phyloP scores from a whole-genome alignment of 2,888 invertebrate species.

The Lithophane leautieri region DNA sequence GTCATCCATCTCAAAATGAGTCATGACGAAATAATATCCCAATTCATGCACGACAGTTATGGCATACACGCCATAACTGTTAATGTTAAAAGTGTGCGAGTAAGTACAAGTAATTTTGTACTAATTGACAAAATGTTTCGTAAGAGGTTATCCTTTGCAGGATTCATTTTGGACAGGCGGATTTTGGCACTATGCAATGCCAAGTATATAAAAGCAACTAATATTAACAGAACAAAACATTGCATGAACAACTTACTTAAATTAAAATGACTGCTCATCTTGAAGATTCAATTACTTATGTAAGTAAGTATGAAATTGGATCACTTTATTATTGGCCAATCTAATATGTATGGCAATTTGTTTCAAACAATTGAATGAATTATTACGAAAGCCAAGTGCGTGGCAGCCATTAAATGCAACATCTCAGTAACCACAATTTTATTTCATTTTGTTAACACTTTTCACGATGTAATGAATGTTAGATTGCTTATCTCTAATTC shows the following conservation, averaged over 20 bases:
- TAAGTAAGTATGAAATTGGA: slow-evolving; percentile 54
- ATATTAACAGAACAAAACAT: slow-evolving; percentile 5
- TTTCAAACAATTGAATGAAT: slow-evolving; percentile 66
- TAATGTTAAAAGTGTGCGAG: not conserved
- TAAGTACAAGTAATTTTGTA: not conserved
- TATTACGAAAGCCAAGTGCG: slow-evolving; percentile 53
- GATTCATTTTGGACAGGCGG: not conserved
- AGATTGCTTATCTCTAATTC: slow-evolving; percentile 43
- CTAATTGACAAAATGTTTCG: not conserved
- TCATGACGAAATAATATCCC: slow-evolving; percentile 25
- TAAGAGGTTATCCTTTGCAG: not conserved
- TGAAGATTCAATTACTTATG: slow-evolving; percentile 50
- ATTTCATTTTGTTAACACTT: slow-evolving; percentile 40
- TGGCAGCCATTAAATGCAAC: slow-evolving; percentile 44
- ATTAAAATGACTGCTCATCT: slow-evolving; percentile 52
- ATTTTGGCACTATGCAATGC: not conserved
- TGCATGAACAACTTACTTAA: slow-evolving; percentile 38
- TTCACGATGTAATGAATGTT: slow-evolving; percentile 28
- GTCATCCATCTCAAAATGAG: slow-evolving; percentile 24
- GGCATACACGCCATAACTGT: not conserved
- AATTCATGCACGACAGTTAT: slow-evolving; percentile 12
- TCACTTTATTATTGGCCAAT: slow-evolving; percentile 60
- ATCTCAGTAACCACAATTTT: slow-evolving; percentile 37
- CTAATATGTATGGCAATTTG: slow-evolving; percentile 59
- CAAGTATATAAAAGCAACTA: not conserved